Percentiles rank a stretch among this genome's conserved stretches.
phyloP scores from a whole-genome alignment of 1,140 invertebrate genomes.

The Aphis craccivora region DNA sequence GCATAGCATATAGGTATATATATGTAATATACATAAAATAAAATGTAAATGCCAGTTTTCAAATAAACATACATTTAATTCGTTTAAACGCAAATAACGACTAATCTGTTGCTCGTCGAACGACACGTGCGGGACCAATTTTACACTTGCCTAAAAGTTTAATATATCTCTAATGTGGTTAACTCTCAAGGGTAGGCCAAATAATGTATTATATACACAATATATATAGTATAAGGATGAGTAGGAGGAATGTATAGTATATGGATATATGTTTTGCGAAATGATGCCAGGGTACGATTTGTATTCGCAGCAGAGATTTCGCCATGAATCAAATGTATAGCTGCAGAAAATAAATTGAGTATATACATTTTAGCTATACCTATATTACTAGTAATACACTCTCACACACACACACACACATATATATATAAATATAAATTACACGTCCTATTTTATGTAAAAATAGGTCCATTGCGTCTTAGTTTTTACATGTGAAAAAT shows the following conservation, averaged over 20 bases:
- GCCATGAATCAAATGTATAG: neutral
- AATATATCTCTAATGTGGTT: conserved; percentile 32
- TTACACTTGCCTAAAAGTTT: conserved; percentile 39
- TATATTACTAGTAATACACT: neutral
- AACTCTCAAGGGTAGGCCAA: neutral
- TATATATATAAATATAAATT: neutral
- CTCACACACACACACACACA: too few relatives aligned
- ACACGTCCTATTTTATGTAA: too few relatives aligned
- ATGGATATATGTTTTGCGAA: neutral
- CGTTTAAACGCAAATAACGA: conserved; percentile 27
- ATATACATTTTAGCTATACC: neutral
- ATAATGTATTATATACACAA: neutral
- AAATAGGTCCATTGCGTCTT: too few relatives aligned
- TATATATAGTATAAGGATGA: neutral
- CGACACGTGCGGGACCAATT: conserved; percentile 33
- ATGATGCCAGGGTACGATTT: neutral
- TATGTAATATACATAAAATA: neutral
- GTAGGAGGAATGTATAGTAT: neutral
- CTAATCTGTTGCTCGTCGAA: conserved; percentile 42
- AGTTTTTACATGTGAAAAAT: too few relatives aligned
- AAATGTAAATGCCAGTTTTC: neutral
- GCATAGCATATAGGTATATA: neutral
- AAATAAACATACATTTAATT: neutral
- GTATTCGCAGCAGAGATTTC: neutral
- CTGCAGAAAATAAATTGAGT: neutral